Evolutionary conservation across 2,888 invertebrate genomes (phyloP).

Genomic region (Amorpha juglandis): DNA sequence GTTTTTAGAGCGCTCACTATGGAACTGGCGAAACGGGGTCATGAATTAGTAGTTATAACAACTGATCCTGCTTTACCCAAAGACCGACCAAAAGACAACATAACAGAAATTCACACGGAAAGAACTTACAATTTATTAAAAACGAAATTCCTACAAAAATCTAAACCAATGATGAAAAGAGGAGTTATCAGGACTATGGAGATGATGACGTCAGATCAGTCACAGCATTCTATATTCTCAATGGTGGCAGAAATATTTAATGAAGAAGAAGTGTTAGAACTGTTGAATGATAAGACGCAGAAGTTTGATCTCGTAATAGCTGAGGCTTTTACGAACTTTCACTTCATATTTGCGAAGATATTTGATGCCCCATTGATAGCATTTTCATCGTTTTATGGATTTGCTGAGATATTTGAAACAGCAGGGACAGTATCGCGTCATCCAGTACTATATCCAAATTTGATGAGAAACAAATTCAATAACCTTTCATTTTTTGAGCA

Average conservation of each 20-base stretch:
- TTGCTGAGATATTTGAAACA: slow-evolving; percentile 36
- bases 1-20: slow-evolving; percentile 58
- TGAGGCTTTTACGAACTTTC: slow-evolving; percentile 41
- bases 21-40: slow-evolving; percentile 65
- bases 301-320: slow-evolving; percentile 51
- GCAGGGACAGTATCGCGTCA: slow-evolving; percentile 45
- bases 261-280: slow-evolving; percentile 33
- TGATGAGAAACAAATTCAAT: slow-evolving; percentile 37
- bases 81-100: slow-evolving; percentile 28
- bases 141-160: neutral
- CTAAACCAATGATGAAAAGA: slow-evolving; percentile 28
- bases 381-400: slow-evolving; percentile 43
- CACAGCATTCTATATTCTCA: slow-evolving; percentile 14
- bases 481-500: slow-evolving; percentile 38
- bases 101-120: slow-evolving; percentile 26
- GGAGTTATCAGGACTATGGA: slow-evolving; percentile 36
- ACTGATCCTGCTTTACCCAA: slow-evolving; percentile 29
- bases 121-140: slow-evolving; percentile 10
- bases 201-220: slow-evolving; percentile 9
- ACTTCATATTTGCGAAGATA: slow-evolving; percentile 44
- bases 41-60: slow-evolving; percentile 57
- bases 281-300: slow-evolving; percentile 43
- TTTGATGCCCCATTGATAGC: slow-evolving; percentile 47
- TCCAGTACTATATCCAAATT: slow-evolving; percentile 39
- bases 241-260: slow-evolving; percentile 31